Conservation (phyloP, 2,113 vertebrate species). For the Gymnorhina tibicen region DNA sequence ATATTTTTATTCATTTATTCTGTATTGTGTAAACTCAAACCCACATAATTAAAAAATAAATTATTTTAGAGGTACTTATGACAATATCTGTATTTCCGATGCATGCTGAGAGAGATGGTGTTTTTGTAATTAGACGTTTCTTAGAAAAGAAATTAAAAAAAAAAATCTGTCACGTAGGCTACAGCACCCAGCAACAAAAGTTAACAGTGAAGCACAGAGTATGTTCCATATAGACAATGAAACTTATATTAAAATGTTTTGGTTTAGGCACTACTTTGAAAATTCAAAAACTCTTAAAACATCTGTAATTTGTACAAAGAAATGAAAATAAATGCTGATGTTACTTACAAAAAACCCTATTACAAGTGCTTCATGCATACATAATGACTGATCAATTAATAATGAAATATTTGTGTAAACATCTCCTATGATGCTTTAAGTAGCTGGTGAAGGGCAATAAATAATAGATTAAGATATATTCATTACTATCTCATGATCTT, state of each 20-base stretch:
- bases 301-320: not conserved
- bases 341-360: not conserved
- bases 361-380: not conserved
- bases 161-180: fast-evolving
- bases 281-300: not conserved
- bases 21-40: not conserved
- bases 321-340: not conserved
- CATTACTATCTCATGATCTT: not conserved
- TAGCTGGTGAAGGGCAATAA: not conserved
- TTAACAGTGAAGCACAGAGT: not conserved
- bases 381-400: not conserved
- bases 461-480: not conserved
- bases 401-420: not conserved
- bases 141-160: not conserved
- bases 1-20: not conserved
- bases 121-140: not conserved
- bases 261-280: not conserved
- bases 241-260: not conserved
- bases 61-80: not conserved
- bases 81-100: not conserved
- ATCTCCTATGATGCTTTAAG: not conserved
- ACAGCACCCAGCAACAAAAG: not conserved
- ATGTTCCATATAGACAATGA: not conserved
- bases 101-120: not conserved
- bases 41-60: not conserved